Evolutionary conservation across 2,113 vertebrate species (phyloP), one percentile per base, ranked within the genome.

Genomic region (Poeciliopsis turrubarensis): DNA sequence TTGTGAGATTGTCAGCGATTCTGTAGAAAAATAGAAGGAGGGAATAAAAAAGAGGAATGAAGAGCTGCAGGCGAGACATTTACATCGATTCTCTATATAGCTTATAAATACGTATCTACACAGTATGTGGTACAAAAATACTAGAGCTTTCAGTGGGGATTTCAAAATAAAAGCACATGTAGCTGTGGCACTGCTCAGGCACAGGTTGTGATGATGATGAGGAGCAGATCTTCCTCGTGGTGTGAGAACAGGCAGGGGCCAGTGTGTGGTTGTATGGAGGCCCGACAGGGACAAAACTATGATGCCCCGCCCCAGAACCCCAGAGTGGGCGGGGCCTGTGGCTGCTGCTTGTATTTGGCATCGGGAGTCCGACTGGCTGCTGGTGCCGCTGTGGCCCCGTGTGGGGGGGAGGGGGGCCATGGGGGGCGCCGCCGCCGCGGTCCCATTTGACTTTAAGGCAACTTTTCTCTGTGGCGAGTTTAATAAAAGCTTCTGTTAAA

Each of bases 81-180:
- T 96, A 97, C 94, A 96, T 94, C 90, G 93, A 90, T 94, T 95
- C 95, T 95, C 94, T 93, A 95, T 92, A 94, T 96, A 94, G 95
- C 95, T 98, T 95, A 97, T 97, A 97, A 97, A 97, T 96, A 96
- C 78, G 92, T 75, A 95, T 96, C 95, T 97, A 95, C 95, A 96
- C 94, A 93, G 94, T 91, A 95, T 92, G 93, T 89, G 86, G 91
- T 97, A 95, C 90, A 97, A 96, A 97, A 96, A 96, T 95, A 96
- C 91, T 93, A 89, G 81, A 91, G 94, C 90, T 94, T 95, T 90
- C 90, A 93, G 89, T 81, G 94, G 77, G 75, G 79, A 72, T 64
- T 71, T 72, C 70, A 30, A 19, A 82, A 92, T 86, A 92, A 75
- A 74, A 73, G 78, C 85, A 57, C 39, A 90, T 86, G 93, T 85